These are phyloP conservation scores for Drosophila cognata DNA, from an alignment of 2,888 invertebrate genomes.

Conservation along the genomic window DNA sequence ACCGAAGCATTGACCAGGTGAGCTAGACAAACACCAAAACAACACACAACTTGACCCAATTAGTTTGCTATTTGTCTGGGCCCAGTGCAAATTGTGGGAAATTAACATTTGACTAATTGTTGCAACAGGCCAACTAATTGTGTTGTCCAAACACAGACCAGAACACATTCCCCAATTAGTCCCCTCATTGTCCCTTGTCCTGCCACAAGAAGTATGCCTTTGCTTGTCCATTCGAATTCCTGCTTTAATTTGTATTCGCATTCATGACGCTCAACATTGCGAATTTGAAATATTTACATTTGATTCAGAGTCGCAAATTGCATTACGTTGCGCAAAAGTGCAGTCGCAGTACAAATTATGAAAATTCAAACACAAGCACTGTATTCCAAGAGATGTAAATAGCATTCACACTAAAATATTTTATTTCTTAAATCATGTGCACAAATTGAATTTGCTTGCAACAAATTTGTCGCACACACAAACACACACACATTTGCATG, in stretches of 20 bases:
- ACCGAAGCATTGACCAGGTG: slow-evolving; percentile 26
- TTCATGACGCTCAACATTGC: slow-evolving; percentile 60
- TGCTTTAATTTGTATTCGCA: slow-evolving; percentile 11
- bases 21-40: slow-evolving; percentile 7
- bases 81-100: slow-evolving; percentile 30
- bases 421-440: slow-evolving; percentile 52
- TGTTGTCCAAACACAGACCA: slow-evolving; percentile 5
- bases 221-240: neutral
- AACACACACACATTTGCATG: neutral
- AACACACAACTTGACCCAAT: slow-evolving; percentile 6
- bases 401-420: slow-evolving; percentile 44
- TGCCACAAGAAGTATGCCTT: neutral
- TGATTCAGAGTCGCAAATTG: slow-evolving; percentile 59
- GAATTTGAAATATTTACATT: slow-evolving; percentile 68
- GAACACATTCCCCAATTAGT: neutral
- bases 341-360: slow-evolving; percentile 21
- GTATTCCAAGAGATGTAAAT: slow-evolving; percentile 20
- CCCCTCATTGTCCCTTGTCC: neutral
- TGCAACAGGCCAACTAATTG: slow-evolving; percentile 47
- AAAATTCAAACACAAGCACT: slow-evolving; percentile 62
- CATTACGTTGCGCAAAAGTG: slow-evolving; percentile 55
- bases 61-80: slow-evolving; percentile 5
- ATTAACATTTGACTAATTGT: slow-evolving; percentile 56
- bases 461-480: slow-evolving; percentile 9
- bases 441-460: slow-evolving; percentile 57